Evolutionary conservation across 2,113 vertebrate species (phyloP), one percentile per base, ranked within the genome.

Genomic region (Actenoides lindsayi): DNA sequence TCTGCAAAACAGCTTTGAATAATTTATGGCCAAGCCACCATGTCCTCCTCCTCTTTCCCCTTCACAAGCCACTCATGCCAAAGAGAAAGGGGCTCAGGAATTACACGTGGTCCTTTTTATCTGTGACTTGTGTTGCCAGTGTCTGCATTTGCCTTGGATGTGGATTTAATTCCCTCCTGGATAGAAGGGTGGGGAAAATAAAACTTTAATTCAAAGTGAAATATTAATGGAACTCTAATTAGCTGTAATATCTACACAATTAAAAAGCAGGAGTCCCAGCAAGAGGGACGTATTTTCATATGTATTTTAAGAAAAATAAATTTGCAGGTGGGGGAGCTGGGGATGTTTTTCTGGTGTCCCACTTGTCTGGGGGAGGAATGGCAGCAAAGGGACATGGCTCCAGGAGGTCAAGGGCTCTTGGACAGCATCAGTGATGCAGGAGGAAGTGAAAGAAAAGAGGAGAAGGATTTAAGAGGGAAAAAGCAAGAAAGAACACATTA

Each of bases 201-300:
- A 95, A 96, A 97, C 96, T 97, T 97, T 97, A 97, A 98, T 95
- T 98, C 97, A 98, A 97, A 97, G 95, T 88, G 93, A 96, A 98
- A 97, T 97, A 98, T 97, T 97, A 97, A 97, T 97, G 97, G 96
- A 95, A 92, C 89, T 84, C 82, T 95, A 98, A 92, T 94, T 95
- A 95, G 95, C 90, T 94, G 87, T 69, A 96, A 95, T 86, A 93
- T 80, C 95, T 83, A 88, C 83, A 96, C 79, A 76, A 84, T 53
- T 94, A 96, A 95, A 95, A 78, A 93, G 33, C 44, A 71, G n/a
- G 70, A 87, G 71, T 63, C 70, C 51, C 19, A 31, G 68, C 64
- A 71, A 86, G 90, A 83, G 71, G 51, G 51, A 53, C 27, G 68
- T 94, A 77, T 92, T 94, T 94, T 90, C 0, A 2, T 62, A 59